These are phyloP conservation scores for Pelodytes ibericus DNA, from an alignment of 2,797 vertebrate genomes.

Conservation along the genomic window DNA sequence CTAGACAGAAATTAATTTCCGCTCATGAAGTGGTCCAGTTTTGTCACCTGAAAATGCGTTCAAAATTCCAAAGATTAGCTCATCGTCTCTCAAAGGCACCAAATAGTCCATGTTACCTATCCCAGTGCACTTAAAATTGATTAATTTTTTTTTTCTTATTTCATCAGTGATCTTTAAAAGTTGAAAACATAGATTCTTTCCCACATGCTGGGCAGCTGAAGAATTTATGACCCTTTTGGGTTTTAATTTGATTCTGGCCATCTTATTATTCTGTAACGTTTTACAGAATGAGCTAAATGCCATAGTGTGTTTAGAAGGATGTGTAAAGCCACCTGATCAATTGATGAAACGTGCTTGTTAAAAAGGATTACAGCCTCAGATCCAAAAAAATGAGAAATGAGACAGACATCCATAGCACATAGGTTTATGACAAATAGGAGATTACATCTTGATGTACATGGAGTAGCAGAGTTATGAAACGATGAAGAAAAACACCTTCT, in stretches of 20 bases:
- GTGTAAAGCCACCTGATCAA: neutral
- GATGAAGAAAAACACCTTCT: neutral
- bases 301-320: neutral
- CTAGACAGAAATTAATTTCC: conserved; percentile 41
- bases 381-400: neutral
- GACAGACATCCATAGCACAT: neutral
- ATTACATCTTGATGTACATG: conserved; percentile 8
- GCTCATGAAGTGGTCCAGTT: conserved; percentile 40
- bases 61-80: conserved; percentile 48
- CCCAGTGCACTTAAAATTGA: conserved; percentile 28
- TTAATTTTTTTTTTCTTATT: conserved; percentile 40
- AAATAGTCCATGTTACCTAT: conserved; percentile 25
- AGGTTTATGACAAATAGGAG: conserved; percentile 1
- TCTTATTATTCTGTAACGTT: neutral
- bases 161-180: conserved; percentile 25
- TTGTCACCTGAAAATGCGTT: conserved; percentile 50
- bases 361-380: neutral
- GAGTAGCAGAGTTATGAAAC: neutral
- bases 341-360: neutral
- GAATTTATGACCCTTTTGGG: conserved; percentile 31
- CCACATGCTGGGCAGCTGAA: conserved; percentile 23
- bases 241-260: conserved; percentile 12
- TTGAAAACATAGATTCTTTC: conserved; percentile 27
- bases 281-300: conserved; percentile 4
- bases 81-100: conserved; percentile 36